Evolutionary conservation across 1,140 invertebrate species (phyloP).

Genomic region (Nasonia giraulti): DNA sequence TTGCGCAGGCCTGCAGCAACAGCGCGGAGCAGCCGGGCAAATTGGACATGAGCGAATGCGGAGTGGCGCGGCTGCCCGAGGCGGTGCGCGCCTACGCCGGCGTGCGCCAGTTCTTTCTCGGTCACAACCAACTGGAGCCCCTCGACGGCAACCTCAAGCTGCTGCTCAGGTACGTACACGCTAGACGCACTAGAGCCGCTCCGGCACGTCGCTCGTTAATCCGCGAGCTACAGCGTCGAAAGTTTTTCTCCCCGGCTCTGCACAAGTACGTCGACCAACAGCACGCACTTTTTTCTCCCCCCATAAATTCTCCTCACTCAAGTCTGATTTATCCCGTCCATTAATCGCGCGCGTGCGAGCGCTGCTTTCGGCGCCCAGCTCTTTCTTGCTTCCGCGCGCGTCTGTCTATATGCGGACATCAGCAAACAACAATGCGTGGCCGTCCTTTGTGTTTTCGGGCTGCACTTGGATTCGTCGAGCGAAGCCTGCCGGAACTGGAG

Average conservation of each 20-base stretch:
- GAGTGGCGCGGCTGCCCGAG: constrained; percentile 69
- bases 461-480: not conserved
- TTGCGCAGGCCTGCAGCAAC: not conserved
- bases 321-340: constrained; percentile 46
- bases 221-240: no score
- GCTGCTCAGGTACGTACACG: constrained; percentile 63
- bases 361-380: not conserved
- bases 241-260: no score
- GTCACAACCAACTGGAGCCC: constrained; percentile 72
- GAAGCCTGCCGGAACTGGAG: constrained; percentile 75
- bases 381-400: not conserved
- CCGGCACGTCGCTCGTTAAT: no score
- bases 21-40: constrained; percentile 64
- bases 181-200: no score
- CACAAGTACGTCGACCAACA: no score
- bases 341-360: constrained; percentile 36
- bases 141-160: constrained; percentile 65
- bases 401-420: not conserved
- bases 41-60: constrained; percentile 71
- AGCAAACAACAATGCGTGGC: no score
- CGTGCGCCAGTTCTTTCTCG: constrained; percentile 74
- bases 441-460: not conserved
- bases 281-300: not conserved
- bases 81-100: constrained; percentile 66
- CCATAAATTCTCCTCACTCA: constrained; percentile 41